These are phyloP conservation scores for Paedocypris micromegethes DNA, from an alignment of 2,797 vertebrate genomes.

Conservation along the genomic window DNA sequence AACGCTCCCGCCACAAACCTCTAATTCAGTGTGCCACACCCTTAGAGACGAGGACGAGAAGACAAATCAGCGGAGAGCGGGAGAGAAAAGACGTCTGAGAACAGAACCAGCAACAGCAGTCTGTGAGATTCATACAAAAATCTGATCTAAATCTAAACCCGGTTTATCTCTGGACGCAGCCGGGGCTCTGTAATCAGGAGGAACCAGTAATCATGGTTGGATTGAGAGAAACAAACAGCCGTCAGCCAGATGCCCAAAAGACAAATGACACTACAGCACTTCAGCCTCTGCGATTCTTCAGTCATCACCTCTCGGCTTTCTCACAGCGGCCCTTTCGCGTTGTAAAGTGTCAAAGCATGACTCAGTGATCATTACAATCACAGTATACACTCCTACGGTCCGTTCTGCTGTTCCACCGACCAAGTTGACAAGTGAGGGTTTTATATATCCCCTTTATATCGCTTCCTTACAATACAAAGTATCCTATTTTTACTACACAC, in stretches of 20 bases:
- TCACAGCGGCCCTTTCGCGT: neutral
- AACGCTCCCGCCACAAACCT: conserved; percentile 47
- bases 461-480: no score
- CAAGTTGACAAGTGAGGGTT: no score
- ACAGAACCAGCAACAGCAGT: conserved; percentile 1
- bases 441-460: no score
- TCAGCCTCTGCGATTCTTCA: conserved; percentile 8
- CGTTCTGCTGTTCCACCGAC: neutral
- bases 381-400: neutral
- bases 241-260: conserved; percentile 24
- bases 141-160: neutral
- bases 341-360: conserved; percentile 18
- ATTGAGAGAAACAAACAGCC: conserved; percentile 6
- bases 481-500: no score
- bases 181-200: conserved; percentile 21
- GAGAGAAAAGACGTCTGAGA: neutral
- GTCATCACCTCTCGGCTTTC: conserved; percentile 18
- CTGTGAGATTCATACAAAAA: neutral
- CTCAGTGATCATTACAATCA: conserved; percentile 3
- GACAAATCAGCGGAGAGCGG: neutral
- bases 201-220: conserved; percentile 9
- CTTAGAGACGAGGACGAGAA: conserved; percentile 5
- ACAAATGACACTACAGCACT: conserved; percentile 19
- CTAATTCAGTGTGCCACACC: conserved; percentile 39
- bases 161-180: neutral